Conservation (phyloP, 2,888 invertebrate genomes). For the Eupithecia subumbrata region DNA sequence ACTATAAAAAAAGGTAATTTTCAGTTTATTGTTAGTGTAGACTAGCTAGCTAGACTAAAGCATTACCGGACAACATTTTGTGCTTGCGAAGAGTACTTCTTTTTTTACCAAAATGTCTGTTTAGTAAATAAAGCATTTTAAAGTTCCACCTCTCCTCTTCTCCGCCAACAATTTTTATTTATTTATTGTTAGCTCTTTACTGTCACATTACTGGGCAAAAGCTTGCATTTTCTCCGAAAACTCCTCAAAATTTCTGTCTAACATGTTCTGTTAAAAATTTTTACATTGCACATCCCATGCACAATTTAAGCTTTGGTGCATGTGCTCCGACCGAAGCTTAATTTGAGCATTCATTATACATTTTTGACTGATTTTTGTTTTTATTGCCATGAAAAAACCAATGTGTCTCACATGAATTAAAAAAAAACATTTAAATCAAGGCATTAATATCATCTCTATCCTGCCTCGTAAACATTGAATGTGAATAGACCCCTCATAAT, state of each 20-base stretch:
- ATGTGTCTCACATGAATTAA: too few species aligned
- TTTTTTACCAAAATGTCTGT: background rate
- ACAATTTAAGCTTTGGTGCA: too few species aligned
- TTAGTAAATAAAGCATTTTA: too few species aligned
- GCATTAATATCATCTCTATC: too few species aligned
- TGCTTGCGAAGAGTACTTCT: background rate
- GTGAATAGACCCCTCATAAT: background rate
- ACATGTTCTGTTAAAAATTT: too few species aligned
- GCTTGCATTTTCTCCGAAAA: background rate
- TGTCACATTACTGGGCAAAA: background rate
- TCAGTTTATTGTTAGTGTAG: background rate
- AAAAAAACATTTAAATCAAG: too few species aligned
- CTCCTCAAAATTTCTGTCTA: background rate
- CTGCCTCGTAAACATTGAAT: background rate
- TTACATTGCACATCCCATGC: too few species aligned
- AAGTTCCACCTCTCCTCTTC: too few species aligned
- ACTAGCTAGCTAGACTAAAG: background rate
- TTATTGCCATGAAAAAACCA: too few species aligned
- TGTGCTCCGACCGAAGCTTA: too few species aligned
- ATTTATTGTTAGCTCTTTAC: background rate
- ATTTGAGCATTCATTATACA: too few species aligned
- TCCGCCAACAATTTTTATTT: background rate
- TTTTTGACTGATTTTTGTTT: too few species aligned
- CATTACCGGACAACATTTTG: background rate
- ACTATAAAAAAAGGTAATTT: conserved; percentile 68